These are phyloP conservation scores for Anniella stebbinsi DNA, from an alignment of 2,797 vertebrate genomes.

Conservation along the genomic window DNA sequence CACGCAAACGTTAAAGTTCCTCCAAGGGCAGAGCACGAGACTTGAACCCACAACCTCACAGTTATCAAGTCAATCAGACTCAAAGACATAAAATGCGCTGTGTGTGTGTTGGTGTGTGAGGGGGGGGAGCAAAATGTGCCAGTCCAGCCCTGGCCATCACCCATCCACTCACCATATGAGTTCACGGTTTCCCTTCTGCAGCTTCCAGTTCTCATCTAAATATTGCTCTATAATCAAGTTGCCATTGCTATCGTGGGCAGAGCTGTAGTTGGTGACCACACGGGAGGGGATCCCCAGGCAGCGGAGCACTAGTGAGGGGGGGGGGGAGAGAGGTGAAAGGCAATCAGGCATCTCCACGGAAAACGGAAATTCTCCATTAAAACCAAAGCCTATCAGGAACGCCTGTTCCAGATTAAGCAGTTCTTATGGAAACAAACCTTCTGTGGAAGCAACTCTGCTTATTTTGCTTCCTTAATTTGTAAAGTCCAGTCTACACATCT, in stretches of 20 bases:
- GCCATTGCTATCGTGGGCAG: slow-evolving; percentile 92
- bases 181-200: slow-evolving; percentile 74
- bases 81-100: no score
- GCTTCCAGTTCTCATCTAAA: slow-evolving; percentile 80
- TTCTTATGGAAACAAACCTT: no score
- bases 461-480: no score
- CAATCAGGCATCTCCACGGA: not conserved
- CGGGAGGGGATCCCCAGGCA: slow-evolving; percentile 91
- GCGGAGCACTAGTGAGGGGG: slow-evolving; percentile 83
- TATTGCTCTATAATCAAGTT: slow-evolving; percentile 91
- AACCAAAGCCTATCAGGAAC: no score
- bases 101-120: no score
- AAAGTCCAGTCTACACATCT: no score
- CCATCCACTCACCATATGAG: slow-evolving; percentile 83
- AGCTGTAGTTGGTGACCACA: slow-evolving; percentile 92
- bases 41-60: not conserved
- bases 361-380: no score
- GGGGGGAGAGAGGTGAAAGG: not conserved
- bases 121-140: not conserved
- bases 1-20: not conserved
- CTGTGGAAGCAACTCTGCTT: no score
- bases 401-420: no score
- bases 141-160: not conserved
- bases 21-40: not conserved
- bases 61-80: not conserved